Evolutionary conservation across 2,888 invertebrate species (phyloP), one percentile per base, ranked within the genome.

Genomic region (Melanchra persicariae): DNA sequence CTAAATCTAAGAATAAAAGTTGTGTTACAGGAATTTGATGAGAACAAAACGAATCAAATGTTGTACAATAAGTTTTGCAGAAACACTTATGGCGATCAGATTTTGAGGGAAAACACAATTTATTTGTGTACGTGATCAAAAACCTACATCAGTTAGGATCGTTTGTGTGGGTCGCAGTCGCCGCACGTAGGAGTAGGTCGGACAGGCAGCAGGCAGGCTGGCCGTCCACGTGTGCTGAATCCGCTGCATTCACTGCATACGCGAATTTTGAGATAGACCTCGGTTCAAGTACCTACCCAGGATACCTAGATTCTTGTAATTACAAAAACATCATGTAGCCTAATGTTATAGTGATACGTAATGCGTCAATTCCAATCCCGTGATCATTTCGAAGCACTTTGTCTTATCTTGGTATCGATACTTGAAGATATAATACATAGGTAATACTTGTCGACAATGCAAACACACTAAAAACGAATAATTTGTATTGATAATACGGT

Each of bases 181-280:
- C 83, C 85, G 89, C 93, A 93, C 92, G 93, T 91, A 87, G 78
- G 85, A 86, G 84, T 87, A 89, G 89, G 89, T 90, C 88, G 86
- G 87, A 84, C 89, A 88, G 87, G 87, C 89, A 88, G 75, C 80
- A 67, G 78, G 70, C 88, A 86, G 87, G 77, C 80, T 67, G 78
- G 69, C 85, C 64, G 74, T 60, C 82, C 87, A 86, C 90, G 90
- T 90, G 90, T 86, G 86, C 87, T 85, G 91, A 91, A 91, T 90
- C 86, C 79, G 77, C 80, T 87, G 89, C 88, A 87, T 78, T 77
- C 72, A 72, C 69, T 85, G 86, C 87, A 88, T 80, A 81, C 74
- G 75, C 85, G 81, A 84, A 88, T 85, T 89, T 86, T 85, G 85
- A 82, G 75, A 77, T 67, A 24, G 10, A 51, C 54, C 19, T 40